Evolutionary conservation across 2,797 vertebrate species (phyloP).

Genomic region (Arvicola amphibius): DNA sequence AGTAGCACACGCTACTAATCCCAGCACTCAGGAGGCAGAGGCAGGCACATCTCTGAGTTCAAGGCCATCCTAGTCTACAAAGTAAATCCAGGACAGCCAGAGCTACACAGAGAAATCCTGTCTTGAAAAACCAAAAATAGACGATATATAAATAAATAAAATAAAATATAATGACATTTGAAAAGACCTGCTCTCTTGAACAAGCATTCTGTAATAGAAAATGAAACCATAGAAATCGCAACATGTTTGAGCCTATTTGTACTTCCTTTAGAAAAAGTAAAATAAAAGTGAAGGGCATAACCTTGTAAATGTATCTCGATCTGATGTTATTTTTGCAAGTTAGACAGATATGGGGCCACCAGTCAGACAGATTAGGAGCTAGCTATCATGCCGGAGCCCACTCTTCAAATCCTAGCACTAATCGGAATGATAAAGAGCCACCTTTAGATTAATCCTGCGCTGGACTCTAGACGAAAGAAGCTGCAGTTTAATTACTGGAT

Average conservation of each 20-base stretch:
- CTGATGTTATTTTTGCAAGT: constrained; percentile 85
- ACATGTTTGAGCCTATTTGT: constrained; percentile 79
- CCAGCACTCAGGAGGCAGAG: neutral
- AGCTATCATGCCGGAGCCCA: constrained; percentile 84
- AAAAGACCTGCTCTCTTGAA: constrained; percentile 66
- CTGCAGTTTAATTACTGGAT: constrained; percentile 89
- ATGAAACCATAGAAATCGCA: constrained; percentile 69
- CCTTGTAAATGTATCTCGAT: constrained; percentile 83
- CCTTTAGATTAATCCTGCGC: constrained; percentile 89
- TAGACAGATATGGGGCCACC: constrained; percentile 82
- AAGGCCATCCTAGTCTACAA: neutral
- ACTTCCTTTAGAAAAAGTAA: constrained; percentile 79
- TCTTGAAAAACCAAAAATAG: neutral
- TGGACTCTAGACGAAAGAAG: constrained; percentile 88
- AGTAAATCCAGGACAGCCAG: neutral
- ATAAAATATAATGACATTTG: constrained; percentile 53
- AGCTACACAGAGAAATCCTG: neutral
- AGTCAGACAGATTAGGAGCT: constrained; percentile 77
- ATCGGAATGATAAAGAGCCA: constrained; percentile 87
- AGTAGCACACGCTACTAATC: neutral
- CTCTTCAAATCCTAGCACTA: constrained; percentile 87
- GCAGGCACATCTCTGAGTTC: neutral
- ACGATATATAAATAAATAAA: neutral
- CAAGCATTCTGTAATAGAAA: constrained; percentile 55
- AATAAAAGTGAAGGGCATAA: constrained; percentile 80